Evolutionary conservation across 64 coral and sea anemone genomes (phyloP).

Genomic region (Trachythela sp.): DNA sequence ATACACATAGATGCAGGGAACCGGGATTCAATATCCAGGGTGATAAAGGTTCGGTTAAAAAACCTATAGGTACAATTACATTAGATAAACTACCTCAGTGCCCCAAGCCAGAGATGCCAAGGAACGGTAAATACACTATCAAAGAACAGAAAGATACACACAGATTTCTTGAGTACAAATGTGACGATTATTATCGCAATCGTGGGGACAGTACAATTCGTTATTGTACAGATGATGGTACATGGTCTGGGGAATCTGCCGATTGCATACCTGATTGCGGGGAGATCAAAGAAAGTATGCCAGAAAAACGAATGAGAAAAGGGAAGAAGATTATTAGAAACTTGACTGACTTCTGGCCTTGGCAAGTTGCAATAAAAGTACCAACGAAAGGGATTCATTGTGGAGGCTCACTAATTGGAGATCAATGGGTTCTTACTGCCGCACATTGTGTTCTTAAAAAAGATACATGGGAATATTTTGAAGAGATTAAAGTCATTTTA

Average conservation of each 20-base stretch:
- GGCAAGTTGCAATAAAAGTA: neutral
- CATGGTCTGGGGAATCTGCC: neutral
- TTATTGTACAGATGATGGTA: neutral
- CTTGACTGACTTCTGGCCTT: neutral
- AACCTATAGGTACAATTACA: neutral
- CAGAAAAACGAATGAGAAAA: neutral
- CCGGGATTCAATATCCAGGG: neutral
- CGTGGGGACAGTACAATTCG: neutral
- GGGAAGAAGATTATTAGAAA: neutral
- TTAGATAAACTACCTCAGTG: neutral
- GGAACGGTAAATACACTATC: neutral
- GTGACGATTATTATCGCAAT: neutral
- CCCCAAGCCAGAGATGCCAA: neutral
- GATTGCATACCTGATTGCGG: neutral
- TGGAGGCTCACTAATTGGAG: neutral
- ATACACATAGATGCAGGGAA: neutral
- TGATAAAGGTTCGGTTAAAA: neutral
- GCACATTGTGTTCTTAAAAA: neutral
- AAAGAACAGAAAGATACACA: neutral
- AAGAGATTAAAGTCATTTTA: neutral
- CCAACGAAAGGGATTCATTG: neutral
- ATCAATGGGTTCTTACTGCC: neutral
- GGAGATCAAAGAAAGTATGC: neutral
- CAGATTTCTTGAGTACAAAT: neutral
- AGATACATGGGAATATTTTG: neutral